Base-by-base conservation (phyloP, 1,140 invertebrate species). In the Temnothorax longispinosus region DNA sequence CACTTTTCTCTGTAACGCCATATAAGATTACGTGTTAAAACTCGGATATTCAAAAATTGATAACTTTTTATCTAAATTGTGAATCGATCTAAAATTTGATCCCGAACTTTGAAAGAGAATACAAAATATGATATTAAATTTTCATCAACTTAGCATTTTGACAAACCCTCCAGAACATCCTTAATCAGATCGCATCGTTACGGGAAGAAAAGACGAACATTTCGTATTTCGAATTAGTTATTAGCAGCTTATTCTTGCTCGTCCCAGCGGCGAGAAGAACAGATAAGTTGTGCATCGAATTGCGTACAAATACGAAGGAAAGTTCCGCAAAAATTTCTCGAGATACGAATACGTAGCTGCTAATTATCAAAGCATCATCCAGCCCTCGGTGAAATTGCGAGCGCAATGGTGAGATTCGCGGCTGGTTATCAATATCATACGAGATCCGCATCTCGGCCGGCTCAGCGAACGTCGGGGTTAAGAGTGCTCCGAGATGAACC, bases 301-400 rank as follows among this genome's bases (percentile, higher is more conserved):
- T 10, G 52, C 18, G 38, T 27, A 8, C 47, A 52, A 81, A 82
- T 60, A 38, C 38, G 13, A 32, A 11, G 27, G 18, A 82, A 82
- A 74, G 27, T 74, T 82, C 3, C 67, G 56, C 52, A 4, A 10
- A 11, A 11, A 6, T 47, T 74, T 67, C 15, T 38, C 18, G 27
- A 21, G 64, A 82, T 69, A 21, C 10, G 38, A 11, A n/a, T 65
- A 44, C 32, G 35, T 27, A 82, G 18, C 27, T 47, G 27, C 41
- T 82, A 82, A 74, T 82, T 74, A 74, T 50, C 35, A 60, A 58
- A 72, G 52, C 67, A 74, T 58, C n/a, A 71, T 27, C 4, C 27
- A 75, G n/a, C 32, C 11, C 3, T 47, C 11, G 15, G 65, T 13
- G 62, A 38, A 35, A 47, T 11, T 27, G 18, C 47, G 13, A 58